Evolutionary conservation across 2,888 invertebrate genomes (phyloP).

Genomic region (Trissolcus brochymenae): DNA sequence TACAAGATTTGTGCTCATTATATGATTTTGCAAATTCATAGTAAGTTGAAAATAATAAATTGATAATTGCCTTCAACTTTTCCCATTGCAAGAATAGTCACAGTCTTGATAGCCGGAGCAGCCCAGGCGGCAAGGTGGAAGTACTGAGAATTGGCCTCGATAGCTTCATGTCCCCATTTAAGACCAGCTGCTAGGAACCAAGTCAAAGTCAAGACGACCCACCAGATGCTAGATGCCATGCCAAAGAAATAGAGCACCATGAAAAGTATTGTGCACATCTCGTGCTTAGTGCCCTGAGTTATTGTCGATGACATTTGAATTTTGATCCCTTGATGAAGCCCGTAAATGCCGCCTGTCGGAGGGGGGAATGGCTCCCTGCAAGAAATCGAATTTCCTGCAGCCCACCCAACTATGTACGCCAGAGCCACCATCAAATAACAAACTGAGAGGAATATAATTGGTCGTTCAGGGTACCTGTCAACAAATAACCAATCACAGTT

Average conservation of each 20-base stretch:
- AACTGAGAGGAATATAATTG: conserved; percentile 96
- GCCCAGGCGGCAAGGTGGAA: conserved; percentile 99
- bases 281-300: conserved; percentile 90
- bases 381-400: conserved; percentile 88
- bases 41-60: not conserved
- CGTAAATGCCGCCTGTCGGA: conserved; percentile 79
- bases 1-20: no score
- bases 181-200: conserved; percentile 98
- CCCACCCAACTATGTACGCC: conserved; percentile 92
- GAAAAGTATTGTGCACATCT: conserved; percentile 93
- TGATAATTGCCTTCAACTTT: conserved; percentile 89
- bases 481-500: no score
- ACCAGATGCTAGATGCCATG: conserved; percentile 98
- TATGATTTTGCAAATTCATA: not conserved
- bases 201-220: conserved; percentile 96
- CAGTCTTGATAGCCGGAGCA: conserved; percentile 95
- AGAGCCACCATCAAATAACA: conserved; percentile 97
- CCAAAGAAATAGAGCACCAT: conserved; percentile 97
- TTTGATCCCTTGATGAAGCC: conserved; percentile 75
- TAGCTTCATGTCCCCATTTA: conserved; percentile 99
- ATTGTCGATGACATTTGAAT: conserved; percentile 88
- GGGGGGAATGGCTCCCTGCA: conserved; percentile 90
- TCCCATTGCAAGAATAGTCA: conserved; percentile 95
- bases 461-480: conserved; percentile 94
- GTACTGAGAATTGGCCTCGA: conserved; percentile 97